Percentiles rank a stretch among this genome's conserved stretches.
phyloP scores from a whole-genome alignment of 1,140 invertebrate genomes.

The Anastrepha obliqua region DNA sequence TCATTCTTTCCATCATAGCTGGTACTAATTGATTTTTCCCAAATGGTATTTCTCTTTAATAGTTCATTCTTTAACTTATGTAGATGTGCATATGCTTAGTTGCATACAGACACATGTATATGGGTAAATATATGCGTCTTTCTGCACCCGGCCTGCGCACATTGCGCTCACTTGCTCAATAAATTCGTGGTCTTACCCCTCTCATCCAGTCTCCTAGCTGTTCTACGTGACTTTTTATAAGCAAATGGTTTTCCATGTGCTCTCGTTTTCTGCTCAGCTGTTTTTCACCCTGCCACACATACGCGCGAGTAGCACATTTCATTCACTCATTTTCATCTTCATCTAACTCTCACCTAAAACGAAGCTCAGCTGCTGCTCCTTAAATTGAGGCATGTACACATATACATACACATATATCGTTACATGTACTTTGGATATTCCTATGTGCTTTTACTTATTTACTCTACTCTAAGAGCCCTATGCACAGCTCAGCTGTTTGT shows the following conservation, averaged over 20 bases:
- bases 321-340: slow-evolving; percentile 40
- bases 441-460: background rate
- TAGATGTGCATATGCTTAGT: background rate
- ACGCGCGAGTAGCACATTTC: background rate
- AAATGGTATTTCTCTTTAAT: slow-evolving; percentile 14
- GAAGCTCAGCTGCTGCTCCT: background rate
- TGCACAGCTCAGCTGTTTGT: slow-evolving; percentile 22
- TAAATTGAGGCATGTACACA: background rate
- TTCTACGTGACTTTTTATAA: background rate
- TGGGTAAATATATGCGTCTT: background rate
- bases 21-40: slow-evolving; percentile 42
- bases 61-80: background rate
- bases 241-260: background rate
- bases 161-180: background rate
- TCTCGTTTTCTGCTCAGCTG: slow-evolving; percentile 25
- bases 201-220: background rate
- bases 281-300: background rate
- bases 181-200: background rate
- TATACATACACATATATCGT: background rate
- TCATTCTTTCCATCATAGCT: background rate
- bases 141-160: background rate
- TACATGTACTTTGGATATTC: background rate
- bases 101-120: background rate
- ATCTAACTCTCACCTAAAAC: background rate
- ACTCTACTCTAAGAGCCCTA: background rate